Evolutionary conservation across 2,113 vertebrate genomes (phyloP).

Genomic region (Dolichallabes microphthalmus): DNA sequence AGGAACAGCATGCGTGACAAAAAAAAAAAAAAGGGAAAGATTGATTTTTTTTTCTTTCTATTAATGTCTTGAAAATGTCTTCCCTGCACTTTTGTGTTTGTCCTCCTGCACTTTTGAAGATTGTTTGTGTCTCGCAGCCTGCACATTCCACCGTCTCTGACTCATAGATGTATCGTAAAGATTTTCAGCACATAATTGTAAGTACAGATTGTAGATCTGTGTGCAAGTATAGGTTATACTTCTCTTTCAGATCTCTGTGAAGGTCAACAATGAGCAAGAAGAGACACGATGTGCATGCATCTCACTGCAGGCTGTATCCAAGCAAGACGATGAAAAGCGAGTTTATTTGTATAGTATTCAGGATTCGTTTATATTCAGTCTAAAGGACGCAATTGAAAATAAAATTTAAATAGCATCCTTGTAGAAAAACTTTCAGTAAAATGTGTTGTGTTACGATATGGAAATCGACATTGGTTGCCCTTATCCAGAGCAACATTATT

Average conservation of each 20-base stretch:
- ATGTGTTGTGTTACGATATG: not conserved
- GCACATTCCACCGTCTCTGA: not conserved
- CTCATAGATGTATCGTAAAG: not conserved
- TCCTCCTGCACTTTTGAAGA: constrained; percentile 13
- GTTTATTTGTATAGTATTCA: not conserved
- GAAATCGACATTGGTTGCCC: too few relatives aligned
- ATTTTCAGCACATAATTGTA: not conserved
- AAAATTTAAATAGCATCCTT: not conserved
- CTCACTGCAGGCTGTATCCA: not conserved
- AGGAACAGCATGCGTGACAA: constrained; percentile 1
- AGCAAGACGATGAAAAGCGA: not conserved
- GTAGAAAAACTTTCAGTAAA: not conserved
- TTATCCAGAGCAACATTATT: too few relatives aligned
- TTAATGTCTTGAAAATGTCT: constrained; percentile 27
- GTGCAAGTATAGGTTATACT: not conserved
- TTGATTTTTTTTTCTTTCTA: constrained; percentile 45
- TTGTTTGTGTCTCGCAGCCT: constrained; percentile 6
- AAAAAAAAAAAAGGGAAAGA: constrained; percentile 42
- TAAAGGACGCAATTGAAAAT: too few relatives aligned
- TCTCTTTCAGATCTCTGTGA: not conserved
- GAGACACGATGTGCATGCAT: not conserved
- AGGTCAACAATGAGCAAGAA: not conserved
- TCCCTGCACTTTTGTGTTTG: constrained; percentile 30
- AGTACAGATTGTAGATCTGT: not conserved
- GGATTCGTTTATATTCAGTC: not conserved